These are phyloP conservation scores for Lithobates sylvaticus DNA, from an alignment of 2,797 vertebrate genomes.

Conservation along the genomic window DNA sequence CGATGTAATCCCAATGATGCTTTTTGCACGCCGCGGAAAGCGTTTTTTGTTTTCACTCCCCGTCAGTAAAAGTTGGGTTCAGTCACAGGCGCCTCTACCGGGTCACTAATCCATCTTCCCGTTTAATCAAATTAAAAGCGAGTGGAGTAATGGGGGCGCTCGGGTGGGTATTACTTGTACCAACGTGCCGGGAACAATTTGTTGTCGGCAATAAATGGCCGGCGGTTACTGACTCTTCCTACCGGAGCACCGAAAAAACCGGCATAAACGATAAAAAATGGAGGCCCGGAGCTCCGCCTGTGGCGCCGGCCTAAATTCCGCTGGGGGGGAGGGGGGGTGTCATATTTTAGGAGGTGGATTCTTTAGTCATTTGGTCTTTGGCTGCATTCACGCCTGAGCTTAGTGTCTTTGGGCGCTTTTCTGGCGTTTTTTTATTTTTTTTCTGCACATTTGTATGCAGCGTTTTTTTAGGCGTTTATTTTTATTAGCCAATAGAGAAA, in stretches of 20 bases:
- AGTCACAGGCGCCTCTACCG: background rate
- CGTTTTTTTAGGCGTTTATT: too few relatives aligned
- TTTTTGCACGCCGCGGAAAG: too few relatives aligned
- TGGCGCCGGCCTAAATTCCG: background rate
- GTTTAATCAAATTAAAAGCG: slow-evolving; percentile 47
- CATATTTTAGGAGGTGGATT: too few relatives aligned
- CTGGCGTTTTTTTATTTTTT: too few relatives aligned
- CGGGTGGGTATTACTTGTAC: background rate
- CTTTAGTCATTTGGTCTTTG: too few relatives aligned
- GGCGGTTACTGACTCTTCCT: slow-evolving; percentile 9
- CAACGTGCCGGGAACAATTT: slow-evolving; percentile 47
- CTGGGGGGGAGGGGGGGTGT: too few relatives aligned
- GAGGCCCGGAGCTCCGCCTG: background rate
- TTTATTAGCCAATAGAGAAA: too few relatives aligned
- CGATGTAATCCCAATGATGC: too few relatives aligned
- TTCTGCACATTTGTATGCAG: too few relatives aligned
- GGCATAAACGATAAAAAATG: slow-evolving; percentile 20
- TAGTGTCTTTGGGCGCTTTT: too few relatives aligned
- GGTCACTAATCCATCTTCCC: background rate
- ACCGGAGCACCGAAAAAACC: slow-evolving; percentile 12
- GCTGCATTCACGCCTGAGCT: too few relatives aligned
- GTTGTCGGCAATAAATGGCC: background rate
- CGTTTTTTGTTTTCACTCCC: background rate
- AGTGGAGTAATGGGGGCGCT: background rate
- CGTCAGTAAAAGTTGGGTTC: background rate